Base-by-base conservation (phyloP, 2,888 invertebrate genomes). In the Zonitis immaculata region DNA sequence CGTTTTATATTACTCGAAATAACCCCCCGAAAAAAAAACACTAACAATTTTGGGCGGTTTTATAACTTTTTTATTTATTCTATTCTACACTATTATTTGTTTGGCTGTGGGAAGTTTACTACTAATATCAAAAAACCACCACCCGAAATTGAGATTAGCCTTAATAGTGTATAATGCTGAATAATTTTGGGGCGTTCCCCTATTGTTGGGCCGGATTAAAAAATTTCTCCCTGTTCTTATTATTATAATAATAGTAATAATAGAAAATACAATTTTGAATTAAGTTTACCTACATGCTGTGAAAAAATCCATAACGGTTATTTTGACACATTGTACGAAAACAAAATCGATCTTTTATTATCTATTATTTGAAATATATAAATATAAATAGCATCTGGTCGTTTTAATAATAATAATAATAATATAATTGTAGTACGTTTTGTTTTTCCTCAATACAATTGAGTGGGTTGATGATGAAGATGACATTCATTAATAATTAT, bases 231-330 rank as follows among this genome's bases (percentile, higher is more conserved):
- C 46, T 70, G 71, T 69, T 71, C 71, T 22, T 70, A 67, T 70
- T 72, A 71, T 47, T 71, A 70, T 70, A 63, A 16, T 18, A 11
- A 39, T 22, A 20, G n/a, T n/a, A n/a, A n/a, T n/a, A n/a, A n/a
- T n/a, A n/a, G n/a, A n/a, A n/a, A n/a, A 39, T 67, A 57, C 57
- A 62, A 64, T 64, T 68, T 61, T 62, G 63, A 68, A 70, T 72
- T 66, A 70, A 68, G 70, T 70, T 64, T 63, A n/a, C n/a, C n/a
- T n/a, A 59, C 70, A 61, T 58, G 68, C 68, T 66, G 69, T 56
- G 65, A 59, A 57, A 57, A 67, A 69, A 67, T 69, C 61, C 62
- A 60, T 66, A 68, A 69, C 69, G 69, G 69, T 66, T 69, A 66
- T 67, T 68, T 68, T 63, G 64, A 56, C 65, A 60, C 62, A 63